Evolutionary conservation across 1,140 invertebrate genomes (phyloP).

Genomic region (Papilio glaucus): DNA sequence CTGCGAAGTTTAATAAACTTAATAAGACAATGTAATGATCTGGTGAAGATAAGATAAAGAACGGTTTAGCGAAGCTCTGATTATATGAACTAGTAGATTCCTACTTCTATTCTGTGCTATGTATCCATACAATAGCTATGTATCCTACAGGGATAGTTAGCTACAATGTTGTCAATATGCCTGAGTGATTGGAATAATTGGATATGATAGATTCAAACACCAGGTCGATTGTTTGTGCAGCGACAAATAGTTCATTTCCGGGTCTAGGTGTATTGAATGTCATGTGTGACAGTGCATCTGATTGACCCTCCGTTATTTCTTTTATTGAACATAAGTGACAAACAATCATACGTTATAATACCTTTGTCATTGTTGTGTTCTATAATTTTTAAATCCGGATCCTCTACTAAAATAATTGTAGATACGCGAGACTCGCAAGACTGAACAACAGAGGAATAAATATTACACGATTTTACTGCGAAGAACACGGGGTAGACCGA

Average conservation of each 20-base stretch:
- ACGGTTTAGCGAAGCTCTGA: too few relatives aligned
- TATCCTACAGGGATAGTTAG: neutral
- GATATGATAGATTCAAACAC: neutral
- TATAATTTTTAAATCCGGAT: neutral
- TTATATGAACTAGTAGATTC: too few relatives aligned
- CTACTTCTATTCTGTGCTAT: too few relatives aligned
- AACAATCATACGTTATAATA: neutral
- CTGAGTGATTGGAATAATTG: conserved; percentile 7
- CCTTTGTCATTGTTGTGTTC: neutral
- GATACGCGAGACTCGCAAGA: neutral
- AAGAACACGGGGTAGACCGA: too few relatives aligned
- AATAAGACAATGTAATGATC: neutral
- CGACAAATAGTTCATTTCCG: conserved; percentile 20
- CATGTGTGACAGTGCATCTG: neutral
- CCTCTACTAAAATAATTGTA: neutral
- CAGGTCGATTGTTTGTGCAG: conserved; percentile 18
- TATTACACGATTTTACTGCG: too few relatives aligned
- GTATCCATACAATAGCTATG: too few relatives aligned
- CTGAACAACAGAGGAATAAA: neutral
- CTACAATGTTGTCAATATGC: neutral
- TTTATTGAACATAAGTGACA: conserved; percentile 19
- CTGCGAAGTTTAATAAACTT: neutral
- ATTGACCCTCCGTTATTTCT: conserved; percentile 12
- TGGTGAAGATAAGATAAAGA: too few relatives aligned
- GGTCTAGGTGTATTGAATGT: conserved; percentile 8